Evolutionary conservation across 2,888 invertebrate species (phyloP).

Genomic region (Sylvicola cinctus): DNA sequence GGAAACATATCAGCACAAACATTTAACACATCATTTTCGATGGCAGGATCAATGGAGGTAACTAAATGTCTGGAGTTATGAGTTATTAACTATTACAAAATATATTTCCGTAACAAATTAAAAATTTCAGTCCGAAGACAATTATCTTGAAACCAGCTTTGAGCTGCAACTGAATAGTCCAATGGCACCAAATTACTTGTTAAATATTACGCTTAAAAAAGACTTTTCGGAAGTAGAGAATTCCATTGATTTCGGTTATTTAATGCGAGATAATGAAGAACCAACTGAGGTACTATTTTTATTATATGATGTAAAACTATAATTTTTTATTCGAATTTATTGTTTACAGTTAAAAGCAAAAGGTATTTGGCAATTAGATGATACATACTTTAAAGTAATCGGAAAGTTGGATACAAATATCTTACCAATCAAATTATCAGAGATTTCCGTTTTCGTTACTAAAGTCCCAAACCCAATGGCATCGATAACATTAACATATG

Average conservation of each 20-base stretch:
- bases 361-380: conserved; percentile 1
- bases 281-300: neutral
- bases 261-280: conserved; percentile 32
- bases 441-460: conserved; percentile 16
- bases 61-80: conserved; percentile 7
- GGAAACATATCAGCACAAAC: conserved; percentile 30
- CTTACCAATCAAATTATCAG: conserved; percentile 16
- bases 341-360: neutral
- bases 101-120: neutral
- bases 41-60: conserved; percentile 34
- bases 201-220: conserved; percentile 42
- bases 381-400: conserved; percentile 22
- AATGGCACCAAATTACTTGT: conserved; percentile 39
- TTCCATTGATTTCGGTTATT: conserved; percentile 37
- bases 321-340: neutral
- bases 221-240: conserved; percentile 45
- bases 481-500: conserved; percentile 16
- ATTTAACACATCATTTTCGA: conserved; percentile 27
- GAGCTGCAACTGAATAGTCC: conserved; percentile 40
- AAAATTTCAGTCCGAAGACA: conserved; percentile 33
- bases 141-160: conserved; percentile 38
- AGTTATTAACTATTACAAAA: neutral
- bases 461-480: conserved; percentile 14
- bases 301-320: conserved; percentile 11
- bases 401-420: conserved; percentile 19